Conservation (phyloP, 2,113 vertebrate species). For the Pseudorhombus dupliciocellatus region DNA sequence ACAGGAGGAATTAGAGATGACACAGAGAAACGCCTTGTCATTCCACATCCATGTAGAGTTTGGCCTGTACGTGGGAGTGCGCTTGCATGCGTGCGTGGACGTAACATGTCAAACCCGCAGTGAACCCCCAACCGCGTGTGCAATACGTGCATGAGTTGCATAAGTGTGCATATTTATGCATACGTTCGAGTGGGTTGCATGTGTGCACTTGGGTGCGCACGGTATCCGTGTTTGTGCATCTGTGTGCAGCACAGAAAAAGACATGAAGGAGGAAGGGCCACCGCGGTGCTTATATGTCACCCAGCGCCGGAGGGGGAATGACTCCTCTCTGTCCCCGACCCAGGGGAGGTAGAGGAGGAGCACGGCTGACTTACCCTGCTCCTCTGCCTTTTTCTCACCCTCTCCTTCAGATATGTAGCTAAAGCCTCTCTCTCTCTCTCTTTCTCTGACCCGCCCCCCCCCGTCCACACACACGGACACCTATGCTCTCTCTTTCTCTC, state of each 20-base stretch:
- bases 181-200: constrained; percentile 30
- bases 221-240: constrained; percentile 43
- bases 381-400: constrained; percentile 55
- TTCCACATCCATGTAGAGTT: constrained; percentile 51
- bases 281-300: constrained; percentile 70
- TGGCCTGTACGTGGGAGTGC: constrained; percentile 22
- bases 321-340: constrained; percentile 62
- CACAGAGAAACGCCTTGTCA: constrained; percentile 66
- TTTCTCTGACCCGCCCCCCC: constrained; percentile 38
- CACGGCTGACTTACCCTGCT: constrained; percentile 55
- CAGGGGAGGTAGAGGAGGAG: constrained; percentile 53
- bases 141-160: constrained; percentile 22
- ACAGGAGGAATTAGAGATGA: constrained; percentile 57
- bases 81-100: constrained; percentile 22
- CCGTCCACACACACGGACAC: constrained; percentile 10
- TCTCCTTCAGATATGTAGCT: constrained; percentile 60
- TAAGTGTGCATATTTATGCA: constrained; percentile 58
- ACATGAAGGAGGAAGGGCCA: constrained; percentile 51
- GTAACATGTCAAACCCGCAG: not conserved
- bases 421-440: constrained; percentile 45
- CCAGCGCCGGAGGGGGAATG: constrained; percentile 61
- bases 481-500: constrained; percentile 16
- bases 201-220: constrained; percentile 38
- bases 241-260: constrained; percentile 56
- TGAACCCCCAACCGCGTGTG: not conserved